Conservation (phyloP, 2,888 invertebrate genomes). For the Chaitophorus viminalis region DNA sequence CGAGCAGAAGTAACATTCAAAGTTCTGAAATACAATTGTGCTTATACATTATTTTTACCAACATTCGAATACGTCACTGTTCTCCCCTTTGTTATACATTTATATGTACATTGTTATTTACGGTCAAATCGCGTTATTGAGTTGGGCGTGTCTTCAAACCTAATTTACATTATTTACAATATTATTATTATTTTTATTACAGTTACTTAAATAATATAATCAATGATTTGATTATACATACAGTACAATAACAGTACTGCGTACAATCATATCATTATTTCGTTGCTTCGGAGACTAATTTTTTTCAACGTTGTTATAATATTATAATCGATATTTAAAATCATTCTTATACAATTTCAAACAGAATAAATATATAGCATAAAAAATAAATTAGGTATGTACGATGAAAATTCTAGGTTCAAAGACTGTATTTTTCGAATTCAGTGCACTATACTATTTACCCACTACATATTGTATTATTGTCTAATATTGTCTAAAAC, state of each 20-base stretch:
- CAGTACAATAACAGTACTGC: not conserved
- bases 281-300: not conserved
- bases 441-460: not conserved
- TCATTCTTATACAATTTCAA: not conserved
- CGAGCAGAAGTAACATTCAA: not conserved
- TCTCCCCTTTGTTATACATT: not conserved
- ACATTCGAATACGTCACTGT: constrained; percentile 11
- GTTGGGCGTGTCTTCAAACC: constrained; percentile 45
- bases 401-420: not conserved
- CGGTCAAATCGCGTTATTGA: constrained; percentile 48
- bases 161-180: constrained; percentile 37
- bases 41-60: not conserved
- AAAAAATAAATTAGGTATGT: not conserved
- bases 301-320: not conserved
- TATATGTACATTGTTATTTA: constrained; percentile 34
- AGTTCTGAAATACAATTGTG: not conserved
- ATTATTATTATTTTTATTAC: constrained; percentile 29
- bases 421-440: not conserved
- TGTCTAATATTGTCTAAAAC: too few species aligned
- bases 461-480: too few species aligned
- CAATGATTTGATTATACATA: constrained; percentile 1
- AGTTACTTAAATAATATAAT: constrained; percentile 6
- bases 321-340: not conserved
- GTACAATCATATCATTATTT: not conserved
- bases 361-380: not conserved